A percentile compares a stretch with the other conserved stretches of the same genome.
These are phyloP conservation scores for Pavo muticus DNA, from an alignment of 2,113 vertebrate genomes.

Conservation along the genomic window DNA sequence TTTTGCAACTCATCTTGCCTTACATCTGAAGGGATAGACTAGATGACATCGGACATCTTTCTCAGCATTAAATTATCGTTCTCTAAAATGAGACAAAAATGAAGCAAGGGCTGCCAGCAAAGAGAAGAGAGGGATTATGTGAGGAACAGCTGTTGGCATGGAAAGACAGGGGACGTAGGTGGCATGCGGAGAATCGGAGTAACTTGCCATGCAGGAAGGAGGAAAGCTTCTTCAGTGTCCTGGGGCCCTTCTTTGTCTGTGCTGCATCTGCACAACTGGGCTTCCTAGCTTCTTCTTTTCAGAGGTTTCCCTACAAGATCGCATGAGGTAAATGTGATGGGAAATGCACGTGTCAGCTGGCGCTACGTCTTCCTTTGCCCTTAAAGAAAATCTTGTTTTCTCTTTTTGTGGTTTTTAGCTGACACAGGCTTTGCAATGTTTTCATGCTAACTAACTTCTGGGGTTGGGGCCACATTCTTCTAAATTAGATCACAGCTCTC, in stretches of 20 bases:
- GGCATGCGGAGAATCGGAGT: background rate
- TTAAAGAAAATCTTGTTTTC: background rate
- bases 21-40: background rate
- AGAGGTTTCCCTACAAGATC: background rate
- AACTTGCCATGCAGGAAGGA: background rate
- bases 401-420: constrained; percentile 20
- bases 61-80: background rate
- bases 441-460: constrained; percentile 35
- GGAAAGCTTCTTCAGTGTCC: background rate
- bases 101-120: background rate
- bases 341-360: background rate
- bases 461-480: accelerated
- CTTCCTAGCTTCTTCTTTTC: background rate
- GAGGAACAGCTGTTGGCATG: background rate
- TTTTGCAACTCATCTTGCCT: background rate
- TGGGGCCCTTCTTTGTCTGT: background rate
- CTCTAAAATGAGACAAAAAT: background rate
- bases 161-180: background rate
- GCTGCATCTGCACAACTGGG: background rate
- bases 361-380: background rate
- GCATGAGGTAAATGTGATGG: background rate
- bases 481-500: background rate
- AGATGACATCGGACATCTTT: background rate
- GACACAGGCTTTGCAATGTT: background rate
- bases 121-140: background rate